Conservation (phyloP, 1,140 invertebrate genomes). For the Hydropsyche tenuis region DNA sequence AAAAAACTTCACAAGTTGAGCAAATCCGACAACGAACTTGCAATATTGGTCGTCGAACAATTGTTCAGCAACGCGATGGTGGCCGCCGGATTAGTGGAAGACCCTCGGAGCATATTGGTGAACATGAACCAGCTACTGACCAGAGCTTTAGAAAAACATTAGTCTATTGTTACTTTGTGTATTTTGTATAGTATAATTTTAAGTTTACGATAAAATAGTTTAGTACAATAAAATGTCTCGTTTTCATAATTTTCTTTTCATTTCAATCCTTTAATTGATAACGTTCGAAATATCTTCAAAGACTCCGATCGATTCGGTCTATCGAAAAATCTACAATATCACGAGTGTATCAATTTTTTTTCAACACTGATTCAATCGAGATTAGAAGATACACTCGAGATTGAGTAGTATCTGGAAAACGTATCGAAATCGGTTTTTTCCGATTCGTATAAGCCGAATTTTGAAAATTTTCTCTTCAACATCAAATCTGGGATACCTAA, state of each 20-base stretch:
- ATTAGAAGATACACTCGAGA: constrained; percentile 26
- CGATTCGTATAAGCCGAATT: no score
- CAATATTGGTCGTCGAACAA: constrained; percentile 85
- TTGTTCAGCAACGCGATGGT: constrained; percentile 95
- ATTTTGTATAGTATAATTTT: neutral
- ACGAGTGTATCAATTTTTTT: constrained; percentile 21
- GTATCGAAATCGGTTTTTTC: neutral
- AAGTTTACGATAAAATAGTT: no score
- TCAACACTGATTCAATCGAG: constrained; percentile 21
- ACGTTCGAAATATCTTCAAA: neutral
- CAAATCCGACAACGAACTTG: constrained; percentile 78
- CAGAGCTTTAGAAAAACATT: constrained; percentile 84
- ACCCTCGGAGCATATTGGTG: constrained; percentile 82
- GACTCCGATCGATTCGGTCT: no score
- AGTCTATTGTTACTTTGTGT: constrained; percentile 48
- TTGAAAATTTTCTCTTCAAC: no score
- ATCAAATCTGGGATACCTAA: no score
- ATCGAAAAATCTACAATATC: no score
- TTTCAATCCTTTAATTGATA: no score
- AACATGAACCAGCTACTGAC: constrained; percentile 88
- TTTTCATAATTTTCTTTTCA: no score
- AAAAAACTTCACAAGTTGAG: constrained; percentile 84
- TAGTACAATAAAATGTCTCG: no score
- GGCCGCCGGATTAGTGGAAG: constrained; percentile 91
- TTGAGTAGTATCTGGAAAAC: neutral